Conservation (phyloP, 2,888 invertebrate species). For the Pseudoips prasinana region DNA sequence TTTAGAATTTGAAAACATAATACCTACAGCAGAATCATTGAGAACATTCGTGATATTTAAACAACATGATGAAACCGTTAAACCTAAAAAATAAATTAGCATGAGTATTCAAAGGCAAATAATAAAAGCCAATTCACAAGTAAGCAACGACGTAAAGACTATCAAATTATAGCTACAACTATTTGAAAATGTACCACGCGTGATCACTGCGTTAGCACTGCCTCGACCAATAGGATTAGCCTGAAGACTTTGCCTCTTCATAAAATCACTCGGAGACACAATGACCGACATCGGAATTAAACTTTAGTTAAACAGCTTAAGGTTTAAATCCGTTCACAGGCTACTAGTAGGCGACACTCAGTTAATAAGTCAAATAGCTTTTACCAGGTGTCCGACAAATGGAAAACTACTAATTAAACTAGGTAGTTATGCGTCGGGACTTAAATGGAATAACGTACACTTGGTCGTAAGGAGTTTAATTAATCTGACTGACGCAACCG, state of each 20-base stretch:
- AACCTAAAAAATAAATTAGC: slow-evolving; percentile 75
- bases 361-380: slow-evolving; percentile 68
- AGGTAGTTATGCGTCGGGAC: slow-evolving; percentile 53
- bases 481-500: slow-evolving; percentile 68
- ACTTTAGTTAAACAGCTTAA: slow-evolving; percentile 44
- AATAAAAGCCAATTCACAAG: slow-evolving; percentile 72
- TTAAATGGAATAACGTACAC: slow-evolving; percentile 63
- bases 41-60: slow-evolving; percentile 62
- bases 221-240: slow-evolving; percentile 57
- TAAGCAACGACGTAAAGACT: slow-evolving; percentile 65
- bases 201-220: slow-evolving; percentile 71
- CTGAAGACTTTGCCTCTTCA: slow-evolving; percentile 60
- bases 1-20: slow-evolving; percentile 40
- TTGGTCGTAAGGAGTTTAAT: slow-evolving; percentile 70
- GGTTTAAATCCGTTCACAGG: slow-evolving; percentile 44
- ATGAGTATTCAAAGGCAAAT: slow-evolving; percentile 68
- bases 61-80: slow-evolving; percentile 74
- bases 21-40: slow-evolving; percentile 40
- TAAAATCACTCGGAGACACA: slow-evolving; percentile 46
- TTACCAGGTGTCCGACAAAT: slow-evolving; percentile 72
- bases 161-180: slow-evolving; percentile 71
- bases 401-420: slow-evolving; percentile 77
- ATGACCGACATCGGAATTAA: slow-evolving; percentile 36
- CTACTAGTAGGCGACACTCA: slow-evolving; percentile 43
- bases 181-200: slow-evolving; percentile 74